Evolutionary conservation across 2,797 vertebrate genomes (phyloP).

Genomic region (Hirundo rustica): DNA sequence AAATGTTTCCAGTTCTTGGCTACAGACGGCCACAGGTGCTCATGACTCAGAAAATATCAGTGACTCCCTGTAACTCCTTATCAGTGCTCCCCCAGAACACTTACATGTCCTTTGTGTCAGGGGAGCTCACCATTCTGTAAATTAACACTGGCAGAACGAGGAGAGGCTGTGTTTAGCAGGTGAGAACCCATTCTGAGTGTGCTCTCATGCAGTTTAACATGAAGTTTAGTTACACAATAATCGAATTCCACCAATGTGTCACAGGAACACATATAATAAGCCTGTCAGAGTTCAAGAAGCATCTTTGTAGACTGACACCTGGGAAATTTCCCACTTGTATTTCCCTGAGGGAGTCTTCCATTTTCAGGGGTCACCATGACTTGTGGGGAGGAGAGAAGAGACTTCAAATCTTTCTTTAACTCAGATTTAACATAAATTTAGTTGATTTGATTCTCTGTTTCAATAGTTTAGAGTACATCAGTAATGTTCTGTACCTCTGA

Average conservation of each 20-base stretch:
- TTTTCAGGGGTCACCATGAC: not conserved
- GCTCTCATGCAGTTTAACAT: not conserved
- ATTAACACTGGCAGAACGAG: not conserved
- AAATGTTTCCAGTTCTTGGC: not conserved
- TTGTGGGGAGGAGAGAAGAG: not conserved
- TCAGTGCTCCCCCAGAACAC: accelerated
- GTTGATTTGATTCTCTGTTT: not conserved
- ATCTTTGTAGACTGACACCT: not conserved
- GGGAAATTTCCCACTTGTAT: accelerated
- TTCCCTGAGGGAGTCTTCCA: not conserved
- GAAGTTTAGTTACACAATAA: not conserved
- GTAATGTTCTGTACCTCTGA: not conserved
- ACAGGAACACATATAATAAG: not conserved
- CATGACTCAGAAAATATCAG: not conserved
- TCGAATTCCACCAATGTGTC: not conserved
- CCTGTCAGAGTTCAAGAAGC: not conserved
- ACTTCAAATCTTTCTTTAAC: not conserved
- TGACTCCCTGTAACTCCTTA: not conserved
- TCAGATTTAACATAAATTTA: not conserved
- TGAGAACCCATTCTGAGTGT: not conserved
- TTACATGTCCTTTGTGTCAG: accelerated
- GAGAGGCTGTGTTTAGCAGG: not conserved
- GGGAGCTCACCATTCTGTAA: not conserved
- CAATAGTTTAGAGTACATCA: not conserved
- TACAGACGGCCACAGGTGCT: not conserved